These are phyloP conservation scores for Napeogenes inachia DNA, from an alignment of 2,888 invertebrate species.

Conservation along the genomic window DNA sequence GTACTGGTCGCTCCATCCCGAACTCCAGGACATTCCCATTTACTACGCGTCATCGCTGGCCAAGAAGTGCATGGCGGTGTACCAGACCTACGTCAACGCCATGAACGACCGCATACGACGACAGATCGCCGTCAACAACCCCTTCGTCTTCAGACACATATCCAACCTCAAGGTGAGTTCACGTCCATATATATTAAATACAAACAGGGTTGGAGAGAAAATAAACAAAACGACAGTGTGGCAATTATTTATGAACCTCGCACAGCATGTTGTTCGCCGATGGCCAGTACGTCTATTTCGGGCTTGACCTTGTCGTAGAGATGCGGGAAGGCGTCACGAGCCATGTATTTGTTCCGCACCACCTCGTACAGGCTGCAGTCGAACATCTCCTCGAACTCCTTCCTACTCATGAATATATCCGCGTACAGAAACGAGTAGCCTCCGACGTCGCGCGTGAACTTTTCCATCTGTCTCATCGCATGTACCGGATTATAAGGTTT, in stretches of 20 bases:
- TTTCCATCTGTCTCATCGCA: constrained; percentile 83
- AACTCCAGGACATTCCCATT: constrained; percentile 98
- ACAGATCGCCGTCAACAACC: constrained; percentile 98
- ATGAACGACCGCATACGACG: constrained; percentile 98
- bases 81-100: constrained; percentile 99
- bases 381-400: constrained; percentile 83
- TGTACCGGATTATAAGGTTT: constrained; percentile 79
- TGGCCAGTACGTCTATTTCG: constrained; percentile 80
- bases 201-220: too few relatives aligned
- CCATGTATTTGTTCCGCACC: constrained; percentile 78
- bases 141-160: constrained; percentile 98
- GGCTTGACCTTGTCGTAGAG: constrained; percentile 82
- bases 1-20: constrained; percentile 98
- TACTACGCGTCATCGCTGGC: constrained; percentile 99
- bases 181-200: too few relatives aligned
- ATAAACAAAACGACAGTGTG: too few relatives aligned
- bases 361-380: constrained; percentile 80
- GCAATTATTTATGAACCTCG: constrained; percentile 3
- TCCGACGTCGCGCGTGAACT: constrained; percentile 81
- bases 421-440: constrained; percentile 84
- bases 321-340: constrained; percentile 79
- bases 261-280: constrained; percentile 63
- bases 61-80: constrained; percentile 99
- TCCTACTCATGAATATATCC: constrained; percentile 81
- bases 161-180: constrained; percentile 87